These are phyloP conservation scores for Nerophis lumbriciformis DNA, from an alignment of 2,113 vertebrate genomes.

Conservation along the genomic window DNA sequence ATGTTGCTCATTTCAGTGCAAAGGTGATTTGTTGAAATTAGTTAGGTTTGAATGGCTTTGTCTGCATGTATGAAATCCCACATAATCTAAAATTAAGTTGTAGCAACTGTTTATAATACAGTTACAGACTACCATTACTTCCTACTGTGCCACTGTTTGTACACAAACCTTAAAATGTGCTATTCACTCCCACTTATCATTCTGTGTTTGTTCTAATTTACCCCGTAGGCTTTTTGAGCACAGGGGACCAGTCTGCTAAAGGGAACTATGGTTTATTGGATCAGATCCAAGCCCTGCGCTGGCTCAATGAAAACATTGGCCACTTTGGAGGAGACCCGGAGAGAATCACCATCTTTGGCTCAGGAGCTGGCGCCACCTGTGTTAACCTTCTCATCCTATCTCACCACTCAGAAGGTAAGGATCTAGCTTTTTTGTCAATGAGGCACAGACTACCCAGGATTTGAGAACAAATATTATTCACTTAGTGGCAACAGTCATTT, in stretches of 20 bases:
- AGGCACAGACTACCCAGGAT: constrained; percentile 3
- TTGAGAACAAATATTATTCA: constrained; percentile 2
- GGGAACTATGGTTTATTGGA: constrained; percentile 98
- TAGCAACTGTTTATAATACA: not conserved
- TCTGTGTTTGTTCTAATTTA: constrained; percentile 40
- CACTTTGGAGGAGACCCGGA: constrained; percentile 97
- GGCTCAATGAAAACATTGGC: constrained; percentile 98
- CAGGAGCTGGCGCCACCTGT: constrained; percentile 93
- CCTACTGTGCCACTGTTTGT: constrained; percentile 10
- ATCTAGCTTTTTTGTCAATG: constrained; percentile 12
- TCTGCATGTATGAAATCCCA: not conserved
- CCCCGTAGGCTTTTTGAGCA: constrained; percentile 91
- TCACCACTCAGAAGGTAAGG: constrained; percentile 97
- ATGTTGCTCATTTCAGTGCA: not conserved
- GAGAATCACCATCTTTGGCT: constrained; percentile 99
- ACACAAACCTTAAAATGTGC: constrained; percentile 17
- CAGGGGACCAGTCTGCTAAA: constrained; percentile 95
- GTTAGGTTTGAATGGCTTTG: not conserved
- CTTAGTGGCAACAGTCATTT: not conserved
- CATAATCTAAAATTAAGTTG: not conserved
- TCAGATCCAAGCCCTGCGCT: constrained; percentile 96
- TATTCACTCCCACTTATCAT: constrained; percentile 18
- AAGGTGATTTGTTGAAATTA: not conserved
- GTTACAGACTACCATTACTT: constrained; percentile 7
- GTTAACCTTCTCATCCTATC: constrained; percentile 99